A percentile compares a stretch with the other conserved stretches of the same genome.
Conservation (phyloP, 1,140 invertebrate genomes). For the Samia ricini region DNA sequence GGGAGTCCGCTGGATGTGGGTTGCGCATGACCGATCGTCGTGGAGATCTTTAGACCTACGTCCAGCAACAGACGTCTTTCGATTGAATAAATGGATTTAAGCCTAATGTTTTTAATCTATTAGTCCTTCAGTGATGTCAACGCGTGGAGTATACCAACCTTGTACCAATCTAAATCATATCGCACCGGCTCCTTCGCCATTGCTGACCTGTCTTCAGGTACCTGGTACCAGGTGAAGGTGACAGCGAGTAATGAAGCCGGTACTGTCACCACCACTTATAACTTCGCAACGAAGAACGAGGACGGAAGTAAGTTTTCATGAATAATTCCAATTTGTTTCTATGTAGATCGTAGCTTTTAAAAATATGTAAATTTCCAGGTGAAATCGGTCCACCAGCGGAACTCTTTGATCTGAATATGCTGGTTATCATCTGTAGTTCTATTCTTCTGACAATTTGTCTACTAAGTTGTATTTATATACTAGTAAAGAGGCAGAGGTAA, state of each 20-base stretch:
- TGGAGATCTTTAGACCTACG: too few species aligned
- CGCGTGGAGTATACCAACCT: conserved; percentile 77
- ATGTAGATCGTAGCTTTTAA: too few species aligned
- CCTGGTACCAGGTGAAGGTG: conserved; percentile 88
- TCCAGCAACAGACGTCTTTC: too few species aligned
- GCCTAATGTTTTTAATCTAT: not conserved
- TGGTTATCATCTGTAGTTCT: conserved; percentile 71
- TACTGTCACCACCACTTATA: conserved; percentile 83
- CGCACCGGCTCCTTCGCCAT: conserved; percentile 73
- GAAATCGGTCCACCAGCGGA: conserved; percentile 71
- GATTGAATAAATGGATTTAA: too few species aligned
- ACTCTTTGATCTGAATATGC: conserved; percentile 62
- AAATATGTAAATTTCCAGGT: conserved; percentile 41
- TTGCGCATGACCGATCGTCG: too few species aligned
- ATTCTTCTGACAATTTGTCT: conserved; percentile 64
- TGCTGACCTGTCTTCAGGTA: conserved; percentile 84
- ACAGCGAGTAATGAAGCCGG: conserved; percentile 91
- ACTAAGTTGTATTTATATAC: conserved; percentile 60
- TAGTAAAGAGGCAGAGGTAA: conserved; percentile 69
- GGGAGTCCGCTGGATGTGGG: too few species aligned
- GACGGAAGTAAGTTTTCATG: conserved; percentile 82
- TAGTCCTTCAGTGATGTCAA: conserved; percentile 48
- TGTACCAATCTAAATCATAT: conserved; percentile 88
- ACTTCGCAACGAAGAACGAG: conserved; percentile 88
- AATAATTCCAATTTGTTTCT: too few species aligned